A percentile compares a stretch with the other conserved stretches of the same genome.
Evolutionary conservation across 2,888 invertebrate species (phyloP).

Genomic region (Lepeophtheirus nordmannii): DNA sequence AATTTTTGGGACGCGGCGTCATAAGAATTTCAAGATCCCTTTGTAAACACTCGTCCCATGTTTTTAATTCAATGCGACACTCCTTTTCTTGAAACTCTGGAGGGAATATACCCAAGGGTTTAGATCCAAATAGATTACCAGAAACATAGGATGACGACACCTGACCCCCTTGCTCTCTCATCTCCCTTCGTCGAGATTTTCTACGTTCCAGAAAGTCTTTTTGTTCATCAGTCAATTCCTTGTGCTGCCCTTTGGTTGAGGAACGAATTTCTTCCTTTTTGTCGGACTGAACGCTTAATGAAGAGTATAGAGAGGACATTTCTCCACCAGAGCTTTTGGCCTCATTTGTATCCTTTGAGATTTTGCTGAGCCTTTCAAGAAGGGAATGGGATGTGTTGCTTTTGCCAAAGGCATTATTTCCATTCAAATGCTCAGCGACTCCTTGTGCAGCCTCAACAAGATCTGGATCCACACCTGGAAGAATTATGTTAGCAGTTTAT

Average conservation of each 20-base stretch:
- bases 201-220: neutral
- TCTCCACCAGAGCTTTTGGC: no score
- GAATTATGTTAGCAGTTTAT: no score
- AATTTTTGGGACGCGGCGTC: conserved; percentile 62
- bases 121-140: neutral
- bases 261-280: no score
- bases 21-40: conserved; percentile 50
- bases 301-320: no score
- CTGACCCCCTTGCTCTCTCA: neutral
- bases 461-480: no score
- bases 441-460: no score
- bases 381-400: no score
- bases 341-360: no score
- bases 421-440: no score
- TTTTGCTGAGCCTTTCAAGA: no score
- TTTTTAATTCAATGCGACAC: conserved; percentile 35
- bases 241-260: neutral
- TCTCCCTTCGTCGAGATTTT: neutral
- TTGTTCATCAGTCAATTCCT: conserved; percentile 8
- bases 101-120: neutral
- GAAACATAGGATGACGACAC: neutral
- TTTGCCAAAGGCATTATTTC: no score
- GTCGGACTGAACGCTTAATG: no score
- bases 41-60: conserved; percentile 51
- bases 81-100: neutral